Evolutionary conservation across 2,888 invertebrate genomes (phyloP), one percentile per base, ranked within the genome.

Genomic region (Sarcophaga caerulescens): DNA sequence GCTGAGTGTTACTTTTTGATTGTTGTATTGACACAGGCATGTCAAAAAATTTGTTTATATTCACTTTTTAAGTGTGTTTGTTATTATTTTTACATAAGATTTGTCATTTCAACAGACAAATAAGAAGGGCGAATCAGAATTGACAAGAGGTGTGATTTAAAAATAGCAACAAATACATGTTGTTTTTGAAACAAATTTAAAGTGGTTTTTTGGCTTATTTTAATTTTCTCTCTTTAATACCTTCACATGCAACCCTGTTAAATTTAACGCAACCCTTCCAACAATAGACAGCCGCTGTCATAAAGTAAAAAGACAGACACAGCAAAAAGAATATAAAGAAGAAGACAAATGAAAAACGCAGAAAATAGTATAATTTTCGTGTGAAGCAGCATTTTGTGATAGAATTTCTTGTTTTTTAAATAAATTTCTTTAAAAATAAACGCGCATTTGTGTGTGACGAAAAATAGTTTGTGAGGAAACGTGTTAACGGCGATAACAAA

Each of bases 341-440:
- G 52, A 60, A 60, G n/a, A n/a, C 3, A 19, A 17, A 81, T 21
- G 69, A 57, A 59, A 44, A 81, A 52, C 47, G 66, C 68, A 69
- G 62, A 25, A 77, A 71, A 47, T 21, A 23, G 17, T 23, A 68
- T 70, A 81, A 35, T 81, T 75, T 81, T 66, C 71, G 19, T n/a
- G 59, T 59, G 12, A 65, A 60, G 19, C 19, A 45, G 57, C 65
- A 74, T 78, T 79, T 85, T 82, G 59, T 81, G 74, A 78, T 62
- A 76, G n/a, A 79, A 75, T 59, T 74, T 77, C 65, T 23, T 60
- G 47, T 35, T 35, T 80, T 80, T 82, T 60, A 68, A 10, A 12
- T 14, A 65, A 73, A 65, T 77, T 74, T 47, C 69, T 73, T 60
- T 19, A 65, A 68, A 68, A 23, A 25, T 60, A 52, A 57, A 70